phyloP scores from a whole-genome alignment of 2,113 vertebrate genomes.

The Amblyornis subalaris region DNA sequence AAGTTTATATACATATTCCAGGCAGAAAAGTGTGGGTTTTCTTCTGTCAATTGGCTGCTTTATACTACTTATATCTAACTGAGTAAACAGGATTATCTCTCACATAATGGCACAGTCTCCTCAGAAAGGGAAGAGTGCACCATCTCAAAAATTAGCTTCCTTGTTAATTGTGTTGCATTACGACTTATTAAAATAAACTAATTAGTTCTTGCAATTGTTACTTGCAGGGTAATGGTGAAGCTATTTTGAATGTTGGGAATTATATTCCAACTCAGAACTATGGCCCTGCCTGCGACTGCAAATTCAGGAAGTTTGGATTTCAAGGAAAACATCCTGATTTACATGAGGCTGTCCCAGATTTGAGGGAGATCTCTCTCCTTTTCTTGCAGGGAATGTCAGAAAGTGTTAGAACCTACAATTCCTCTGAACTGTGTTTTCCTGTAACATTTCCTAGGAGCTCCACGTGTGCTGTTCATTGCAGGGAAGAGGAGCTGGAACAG shows the following conservation, averaged over 20 bases:
- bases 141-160: neutral
- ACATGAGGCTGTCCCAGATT: neutral
- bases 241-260: neutral
- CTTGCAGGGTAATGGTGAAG: neutral
- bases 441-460: neutral
- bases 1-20: neutral
- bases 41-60: neutral
- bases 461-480: fast-evolving
- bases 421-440: neutral
- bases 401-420: neutral
- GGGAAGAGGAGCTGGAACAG: neutral
- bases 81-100: neutral
- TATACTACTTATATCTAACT: neutral
- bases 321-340: neutral
- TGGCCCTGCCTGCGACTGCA: neutral
- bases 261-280: neutral
- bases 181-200: neutral
- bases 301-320: neutral
- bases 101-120: neutral
- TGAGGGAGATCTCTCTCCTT: neutral
- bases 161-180: neutral
- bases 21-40: neutral
- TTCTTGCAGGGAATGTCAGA: neutral
- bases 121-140: neutral
- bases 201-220: neutral